Evolutionary conservation across 1,140 invertebrate species (phyloP).

Genomic region (Leptopilina clavipes): DNA sequence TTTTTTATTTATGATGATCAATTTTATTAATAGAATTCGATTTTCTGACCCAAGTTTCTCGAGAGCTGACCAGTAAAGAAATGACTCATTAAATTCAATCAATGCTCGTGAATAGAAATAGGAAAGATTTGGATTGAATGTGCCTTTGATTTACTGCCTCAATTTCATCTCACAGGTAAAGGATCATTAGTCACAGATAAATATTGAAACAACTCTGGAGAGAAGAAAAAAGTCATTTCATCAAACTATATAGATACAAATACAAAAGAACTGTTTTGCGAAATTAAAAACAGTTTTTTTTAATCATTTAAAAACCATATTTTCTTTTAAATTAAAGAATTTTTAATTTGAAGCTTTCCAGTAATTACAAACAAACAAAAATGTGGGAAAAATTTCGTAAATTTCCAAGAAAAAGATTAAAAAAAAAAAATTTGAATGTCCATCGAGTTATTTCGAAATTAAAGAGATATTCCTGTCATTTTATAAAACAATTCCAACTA

Average conservation of each 20-base stretch:
- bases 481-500: not conserved
- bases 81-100: constrained; percentile 20
- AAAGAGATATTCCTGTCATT: not conserved
- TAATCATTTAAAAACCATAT: too few relatives aligned
- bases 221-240: too few relatives aligned
- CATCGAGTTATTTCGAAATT: not conserved
- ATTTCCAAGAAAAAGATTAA: too few relatives aligned
- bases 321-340: too few relatives aligned
- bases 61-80: not conserved
- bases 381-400: too few relatives aligned
- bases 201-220: not conserved
- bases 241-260: too few relatives aligned
- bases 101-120: not conserved
- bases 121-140: not conserved
- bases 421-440: too few relatives aligned
- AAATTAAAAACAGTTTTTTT: not conserved
- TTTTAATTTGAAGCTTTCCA: too few relatives aligned
- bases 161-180: not conserved
- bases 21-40: constrained; percentile 25
- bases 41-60: constrained; percentile 1
- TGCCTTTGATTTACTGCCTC: not conserved
- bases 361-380: too few relatives aligned
- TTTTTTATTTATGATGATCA: not conserved
- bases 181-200: not conserved
- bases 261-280: not conserved